Conservation (phyloP, 2,888 invertebrate genomes). For the Sceliomorpha sp. region DNA sequence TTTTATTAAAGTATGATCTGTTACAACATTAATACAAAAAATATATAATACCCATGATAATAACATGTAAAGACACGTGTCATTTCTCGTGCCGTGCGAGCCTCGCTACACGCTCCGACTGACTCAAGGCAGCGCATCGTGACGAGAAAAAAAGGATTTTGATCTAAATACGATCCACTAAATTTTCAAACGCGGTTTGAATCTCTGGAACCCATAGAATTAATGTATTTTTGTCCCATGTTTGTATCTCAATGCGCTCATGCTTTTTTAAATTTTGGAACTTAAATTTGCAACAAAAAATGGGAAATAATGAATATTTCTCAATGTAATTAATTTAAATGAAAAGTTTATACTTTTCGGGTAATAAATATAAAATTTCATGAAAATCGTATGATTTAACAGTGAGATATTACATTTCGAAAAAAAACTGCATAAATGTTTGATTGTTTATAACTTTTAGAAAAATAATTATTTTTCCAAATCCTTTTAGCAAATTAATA, state of each 20-base stretch:
- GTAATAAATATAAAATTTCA: conserved; percentile 1
- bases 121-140: no score
- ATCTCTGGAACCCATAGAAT: neutral
- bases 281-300: conserved; percentile 11
- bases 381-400: conserved; percentile 1
- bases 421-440: neutral
- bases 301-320: neutral
- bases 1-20: no score
- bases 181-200: conserved; percentile 3
- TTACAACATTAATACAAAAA: conserved; percentile 1
- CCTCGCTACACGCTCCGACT: conserved; percentile 1
- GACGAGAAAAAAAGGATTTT: no score
- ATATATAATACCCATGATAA: neutral
- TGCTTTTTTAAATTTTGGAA: conserved; percentile 4
- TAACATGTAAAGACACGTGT: neutral
- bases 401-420: conserved; percentile 1
- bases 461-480: conserved; percentile 7
- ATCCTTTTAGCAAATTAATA: conserved; percentile 2
- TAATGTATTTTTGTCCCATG: conserved; percentile 2
- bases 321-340: no score
- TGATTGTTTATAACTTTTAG: neutral
- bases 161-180: no score
- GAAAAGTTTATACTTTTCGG: conserved; percentile 6
- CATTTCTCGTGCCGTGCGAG: neutral
- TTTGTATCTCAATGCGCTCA: conserved; percentile 9